phyloP scores from a whole-genome alignment of 1,140 invertebrate genomes.

The Nasonia longicornis region DNA sequence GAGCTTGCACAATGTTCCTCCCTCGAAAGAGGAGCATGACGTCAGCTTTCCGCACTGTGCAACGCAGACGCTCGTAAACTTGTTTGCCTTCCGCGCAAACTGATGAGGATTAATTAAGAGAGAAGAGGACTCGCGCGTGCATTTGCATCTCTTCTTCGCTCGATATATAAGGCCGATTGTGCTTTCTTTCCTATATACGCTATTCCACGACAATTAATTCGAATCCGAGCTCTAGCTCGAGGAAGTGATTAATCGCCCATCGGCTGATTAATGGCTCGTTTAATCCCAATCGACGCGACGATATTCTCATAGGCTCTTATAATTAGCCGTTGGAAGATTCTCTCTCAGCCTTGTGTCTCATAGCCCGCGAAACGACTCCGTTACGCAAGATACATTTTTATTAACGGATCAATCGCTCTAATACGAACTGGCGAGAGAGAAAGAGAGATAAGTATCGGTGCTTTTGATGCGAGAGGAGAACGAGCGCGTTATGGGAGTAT shows the following conservation, averaged over 20 bases:
- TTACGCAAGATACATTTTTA: no score
- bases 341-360: no score
- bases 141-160: constrained; percentile 38
- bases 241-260: not conserved
- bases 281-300: not conserved
- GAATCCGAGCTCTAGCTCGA: not conserved
- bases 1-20: constrained; percentile 17
- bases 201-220: not conserved
- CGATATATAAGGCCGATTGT: not conserved
- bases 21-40: constrained; percentile 52
- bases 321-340: not conserved
- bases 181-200: not conserved
- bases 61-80: constrained; percentile 50
- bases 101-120: constrained; percentile 55
- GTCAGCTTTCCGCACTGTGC: constrained; percentile 43
- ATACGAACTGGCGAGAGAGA: no score
- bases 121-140: constrained; percentile 5
- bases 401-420: no score
- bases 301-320: not conserved
- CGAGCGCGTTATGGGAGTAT: no score
- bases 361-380: no score
- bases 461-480: no score
- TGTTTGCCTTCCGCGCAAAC: constrained; percentile 53
- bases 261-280: not conserved
- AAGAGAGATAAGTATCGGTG: no score